phyloP scores from a whole-genome alignment of 2,113 vertebrate species.

The Collichthys lucidus region DNA sequence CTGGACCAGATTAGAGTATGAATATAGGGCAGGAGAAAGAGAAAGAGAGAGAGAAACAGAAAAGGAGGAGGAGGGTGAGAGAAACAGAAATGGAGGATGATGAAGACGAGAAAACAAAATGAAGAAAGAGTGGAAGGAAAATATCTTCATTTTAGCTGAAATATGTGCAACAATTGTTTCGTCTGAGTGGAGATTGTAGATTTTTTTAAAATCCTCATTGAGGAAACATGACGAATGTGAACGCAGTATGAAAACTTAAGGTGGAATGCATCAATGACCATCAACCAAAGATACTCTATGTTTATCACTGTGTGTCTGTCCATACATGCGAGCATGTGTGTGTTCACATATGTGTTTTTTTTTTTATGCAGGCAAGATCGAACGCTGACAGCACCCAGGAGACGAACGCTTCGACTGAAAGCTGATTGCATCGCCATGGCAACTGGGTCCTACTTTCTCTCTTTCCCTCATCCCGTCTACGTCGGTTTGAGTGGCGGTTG shows the following conservation, averaged over 20 bases:
- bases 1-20: constrained; percentile 83
- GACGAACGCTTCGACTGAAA: constrained; percentile 64
- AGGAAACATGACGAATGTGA: neutral
- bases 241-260: neutral
- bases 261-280: neutral
- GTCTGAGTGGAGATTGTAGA: neutral
- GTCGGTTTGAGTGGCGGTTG: constrained; percentile 63
- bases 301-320: neutral
- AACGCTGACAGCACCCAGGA: constrained; percentile 58
- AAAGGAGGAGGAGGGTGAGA: neutral
- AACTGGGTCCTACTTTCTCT: constrained; percentile 74
- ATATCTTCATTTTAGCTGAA: neutral
- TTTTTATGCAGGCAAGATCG: constrained; percentile 56
- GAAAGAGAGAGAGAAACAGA: constrained; percentile 24
- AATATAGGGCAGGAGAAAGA: constrained; percentile 82
- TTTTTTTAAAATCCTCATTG: neutral
- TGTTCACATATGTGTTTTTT: constrained; percentile 48
- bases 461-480: constrained; percentile 47
- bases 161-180: neutral
- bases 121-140: constrained; percentile 8
- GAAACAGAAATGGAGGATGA: constrained; percentile 8
- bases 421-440: constrained; percentile 80
- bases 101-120: constrained; percentile 8
- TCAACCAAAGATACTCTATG: neutral
- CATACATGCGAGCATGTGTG: neutral